Conservation (phyloP, 2,113 vertebrate species). For the Silurus glanis region DNA sequence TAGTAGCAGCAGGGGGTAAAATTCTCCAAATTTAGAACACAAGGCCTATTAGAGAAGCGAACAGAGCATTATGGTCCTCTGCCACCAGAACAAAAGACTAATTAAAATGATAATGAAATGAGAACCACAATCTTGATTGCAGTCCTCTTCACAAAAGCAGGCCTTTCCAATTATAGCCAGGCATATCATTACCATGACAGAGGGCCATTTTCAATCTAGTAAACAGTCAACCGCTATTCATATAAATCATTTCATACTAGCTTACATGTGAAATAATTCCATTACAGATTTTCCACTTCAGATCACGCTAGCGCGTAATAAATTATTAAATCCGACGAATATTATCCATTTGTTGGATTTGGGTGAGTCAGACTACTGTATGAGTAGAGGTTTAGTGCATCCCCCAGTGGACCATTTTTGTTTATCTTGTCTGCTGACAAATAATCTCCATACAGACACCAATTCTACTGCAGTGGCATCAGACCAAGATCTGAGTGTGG, state of each 20-base stretch:
- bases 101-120: slow-evolving; percentile 52
- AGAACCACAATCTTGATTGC: slow-evolving; percentile 20
- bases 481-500: slow-evolving; percentile 51
- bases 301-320: neutral
- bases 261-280: neutral
- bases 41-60: slow-evolving; percentile 1
- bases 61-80: slow-evolving; percentile 24
- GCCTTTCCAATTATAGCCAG: slow-evolving; percentile 22
- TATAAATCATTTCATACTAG: neutral
- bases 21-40: neutral
- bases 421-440: slow-evolving; percentile 58
- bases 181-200: slow-evolving; percentile 29
- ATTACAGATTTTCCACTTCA: neutral
- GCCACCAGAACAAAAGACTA: slow-evolving; percentile 45
- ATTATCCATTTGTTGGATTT: neutral
- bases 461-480: slow-evolving; percentile 58
- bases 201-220: slow-evolving; percentile 19
- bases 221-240: slow-evolving; percentile 35
- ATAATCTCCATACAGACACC: slow-evolving; percentile 45
- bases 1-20: neutral
- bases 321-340: too few relatives aligned
- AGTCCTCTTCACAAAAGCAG: slow-evolving; percentile 21
- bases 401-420: slow-evolving; percentile 24
- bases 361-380: neutral
- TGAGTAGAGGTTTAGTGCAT: slow-evolving; percentile 33